A percentile compares a stretch with the other conserved stretches of the same genome.
These are phyloP conservation scores for Dynastes hyllus DNA, from an alignment of 2,888 invertebrate species.

Conservation along the genomic window DNA sequence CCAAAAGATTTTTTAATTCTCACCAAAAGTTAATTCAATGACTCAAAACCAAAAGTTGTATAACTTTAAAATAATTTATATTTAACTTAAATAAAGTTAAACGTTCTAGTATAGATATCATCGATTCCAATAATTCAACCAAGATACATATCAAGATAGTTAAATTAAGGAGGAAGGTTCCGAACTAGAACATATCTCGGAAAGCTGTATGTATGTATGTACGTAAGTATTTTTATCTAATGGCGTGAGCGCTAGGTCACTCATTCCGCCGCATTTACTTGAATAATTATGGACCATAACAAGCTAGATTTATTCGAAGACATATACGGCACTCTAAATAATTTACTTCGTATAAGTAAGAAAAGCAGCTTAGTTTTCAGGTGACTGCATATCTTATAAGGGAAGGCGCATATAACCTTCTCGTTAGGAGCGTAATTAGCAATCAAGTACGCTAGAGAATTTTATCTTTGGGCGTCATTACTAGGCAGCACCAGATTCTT, in stretches of 20 bases:
- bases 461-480: neutral
- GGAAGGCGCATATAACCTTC: neutral
- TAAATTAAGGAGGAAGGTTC: constrained; percentile 16
- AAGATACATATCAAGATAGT: constrained; percentile 33
- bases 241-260: constrained; percentile 21
- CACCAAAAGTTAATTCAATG: neutral
- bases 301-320: constrained; percentile 36
- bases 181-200: constrained; percentile 10
- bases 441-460: neutral
- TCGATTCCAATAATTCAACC: constrained; percentile 40
- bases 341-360: constrained; percentile 20
- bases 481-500: neutral
- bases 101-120: constrained; percentile 29
- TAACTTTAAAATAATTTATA: constrained; percentile 15
- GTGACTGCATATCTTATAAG: neutral
- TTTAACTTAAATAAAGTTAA: neutral
- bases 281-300: constrained; percentile 41
- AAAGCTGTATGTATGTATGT: neutral
- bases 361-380: neutral
- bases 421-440: constrained; percentile 13
- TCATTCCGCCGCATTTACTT: constrained; percentile 29
- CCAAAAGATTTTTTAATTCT: neutral
- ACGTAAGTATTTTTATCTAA: constrained; percentile 33
- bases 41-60: neutral
- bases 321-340: constrained; percentile 38